Evolutionary conservation across 2,113 vertebrate genomes (phyloP).

Genomic region (Pangasianodon gigas): DNA sequence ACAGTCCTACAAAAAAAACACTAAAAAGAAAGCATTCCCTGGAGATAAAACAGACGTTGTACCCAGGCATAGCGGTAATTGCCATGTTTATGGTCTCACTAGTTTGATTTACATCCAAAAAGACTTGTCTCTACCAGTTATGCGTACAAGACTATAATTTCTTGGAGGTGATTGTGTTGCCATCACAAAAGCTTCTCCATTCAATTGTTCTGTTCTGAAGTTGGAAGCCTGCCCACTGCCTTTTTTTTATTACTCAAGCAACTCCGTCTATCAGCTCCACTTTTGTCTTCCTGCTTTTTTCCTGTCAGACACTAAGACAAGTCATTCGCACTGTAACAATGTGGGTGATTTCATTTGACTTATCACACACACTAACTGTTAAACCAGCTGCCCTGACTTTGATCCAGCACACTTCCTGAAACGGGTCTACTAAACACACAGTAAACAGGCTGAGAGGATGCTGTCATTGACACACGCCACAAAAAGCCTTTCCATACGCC

Average conservation of each 20-base stretch:
- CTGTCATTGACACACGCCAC: conserved; percentile 55
- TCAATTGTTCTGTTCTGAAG: conserved; percentile 73
- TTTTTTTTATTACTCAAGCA: conserved; percentile 72
- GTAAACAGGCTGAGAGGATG: conserved; percentile 73
- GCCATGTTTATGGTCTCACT: conserved; percentile 53
- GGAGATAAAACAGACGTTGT: conserved; percentile 41
- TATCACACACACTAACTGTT: conserved; percentile 76
- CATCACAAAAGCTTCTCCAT: conserved; percentile 70
- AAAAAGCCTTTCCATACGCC: conserved; percentile 49
- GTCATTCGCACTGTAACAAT: conserved; percentile 78
- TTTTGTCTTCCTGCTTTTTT: conserved; percentile 78
- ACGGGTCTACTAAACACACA: conserved; percentile 70
- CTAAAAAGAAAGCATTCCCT: conserved; percentile 38
- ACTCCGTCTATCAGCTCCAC: conserved; percentile 72
- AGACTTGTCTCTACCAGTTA: conserved; percentile 71
- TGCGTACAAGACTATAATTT: conserved; percentile 67
- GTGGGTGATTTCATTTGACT: conserved; percentile 79
- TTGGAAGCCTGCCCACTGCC: conserved; percentile 72
- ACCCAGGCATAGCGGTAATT: conserved; percentile 41
- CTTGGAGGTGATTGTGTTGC: conserved; percentile 76
- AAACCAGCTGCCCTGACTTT: conserved; percentile 80
- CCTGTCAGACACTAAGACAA: conserved; percentile 76
- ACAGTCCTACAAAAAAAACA: conserved; percentile 15
- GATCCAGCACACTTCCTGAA: conserved; percentile 79
- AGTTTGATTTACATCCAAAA: conserved; percentile 59